Base-by-base conservation (phyloP, 2,888 invertebrate genomes). In the Dolomedes plantarius region DNA sequence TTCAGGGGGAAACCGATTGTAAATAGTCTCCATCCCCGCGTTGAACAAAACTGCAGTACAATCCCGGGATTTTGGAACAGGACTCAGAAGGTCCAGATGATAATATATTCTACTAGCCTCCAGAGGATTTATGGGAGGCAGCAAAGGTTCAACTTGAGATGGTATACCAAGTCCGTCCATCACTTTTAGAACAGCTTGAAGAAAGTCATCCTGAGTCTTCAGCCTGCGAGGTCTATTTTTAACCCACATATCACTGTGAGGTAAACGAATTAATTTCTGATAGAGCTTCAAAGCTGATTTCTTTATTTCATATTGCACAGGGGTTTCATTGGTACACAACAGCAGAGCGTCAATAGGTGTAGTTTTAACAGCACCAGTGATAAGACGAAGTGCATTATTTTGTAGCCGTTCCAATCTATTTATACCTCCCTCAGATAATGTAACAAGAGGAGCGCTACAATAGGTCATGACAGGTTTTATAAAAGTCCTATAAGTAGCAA, bases 271-370 rank as follows among this genome's bases (percentile, higher is more conserved):
- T 29, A 46, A 7, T 71, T 71, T 71, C n/a, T 71, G 46, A 71
- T 28, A 71, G 5, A 71, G 71, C 50, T 29, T 46, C 13, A 71
- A 46, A 46, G 71, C 29, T 16, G 71, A 27, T 71, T 71, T 71
- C 28, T 29, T 71, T 46, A 71, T 71, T 71, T 36, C 23, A 11
- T 27, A 62, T n/a, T n/a, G n/a, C n/a, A n/a, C n/a, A n/a, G n/a
- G n/a, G n/a, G n/a, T n/a, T 11, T n/a, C n/a, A n/a, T n/a, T n/a
- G n/a, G n/a, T n/a, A n/a, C n/a, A n/a, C n/a, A n/a, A n/a, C n/a
- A n/a, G n/a, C n/a, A n/a, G n/a, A 11, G 75, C 6, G 13, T 75
- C 46, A 65, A 75, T 39, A 65, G 41, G 65, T 75, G 75, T n/a
- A 19, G 19, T 29, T 19, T 65, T 64, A 32, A 75, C 65, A 41